These are phyloP conservation scores for Holacanthella duospinosa DNA, from an alignment of 2,888 invertebrate species.

Conservation along the genomic window DNA sequence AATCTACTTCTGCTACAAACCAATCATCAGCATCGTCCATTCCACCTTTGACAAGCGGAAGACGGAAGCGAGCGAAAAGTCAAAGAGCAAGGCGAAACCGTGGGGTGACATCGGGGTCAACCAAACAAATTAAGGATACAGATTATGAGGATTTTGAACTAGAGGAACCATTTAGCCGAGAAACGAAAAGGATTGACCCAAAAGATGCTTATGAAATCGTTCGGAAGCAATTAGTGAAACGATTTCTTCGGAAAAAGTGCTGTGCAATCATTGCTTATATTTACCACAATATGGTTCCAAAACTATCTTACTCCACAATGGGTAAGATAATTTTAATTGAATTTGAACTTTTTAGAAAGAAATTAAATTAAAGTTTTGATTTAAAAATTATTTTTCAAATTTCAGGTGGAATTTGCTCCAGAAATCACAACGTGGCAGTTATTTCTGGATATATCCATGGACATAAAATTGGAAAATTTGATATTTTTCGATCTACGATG, in stretches of 20 bases:
- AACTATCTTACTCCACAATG: neutral
- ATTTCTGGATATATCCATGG: slow-evolving; percentile 22
- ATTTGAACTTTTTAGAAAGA: no score
- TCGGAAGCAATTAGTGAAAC: neutral
- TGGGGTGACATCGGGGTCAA: neutral
- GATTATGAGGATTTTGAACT: neutral
- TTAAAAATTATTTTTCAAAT: neutral
- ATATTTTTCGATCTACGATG: slow-evolving; percentile 23
- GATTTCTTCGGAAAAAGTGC: slow-evolving; percentile 7
- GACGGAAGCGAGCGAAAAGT: neutral
- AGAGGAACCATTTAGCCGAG: neutral
- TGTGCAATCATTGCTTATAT: slow-evolving; percentile 25
- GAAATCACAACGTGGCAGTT: slow-evolving; percentile 15
- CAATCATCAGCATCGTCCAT: neutral
- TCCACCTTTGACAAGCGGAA: neutral
- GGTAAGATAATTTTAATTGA: neutral
- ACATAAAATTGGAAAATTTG: slow-evolving; percentile 23
- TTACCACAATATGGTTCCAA: slow-evolving; percentile 26
- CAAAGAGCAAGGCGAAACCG: no score
- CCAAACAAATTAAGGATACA: neutral
- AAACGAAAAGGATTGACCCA: neutral
- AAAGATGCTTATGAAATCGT: slow-evolving; percentile 1
- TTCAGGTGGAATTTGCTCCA: slow-evolving; percentile 24
- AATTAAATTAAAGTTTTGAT: neutral
- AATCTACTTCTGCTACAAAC: neutral